Percentiles rank a stretch among this genome's conserved stretches.
Evolutionary conservation across 2,113 vertebrate genomes (phyloP).

Genomic region (Opisthocomus hoazin): DNA sequence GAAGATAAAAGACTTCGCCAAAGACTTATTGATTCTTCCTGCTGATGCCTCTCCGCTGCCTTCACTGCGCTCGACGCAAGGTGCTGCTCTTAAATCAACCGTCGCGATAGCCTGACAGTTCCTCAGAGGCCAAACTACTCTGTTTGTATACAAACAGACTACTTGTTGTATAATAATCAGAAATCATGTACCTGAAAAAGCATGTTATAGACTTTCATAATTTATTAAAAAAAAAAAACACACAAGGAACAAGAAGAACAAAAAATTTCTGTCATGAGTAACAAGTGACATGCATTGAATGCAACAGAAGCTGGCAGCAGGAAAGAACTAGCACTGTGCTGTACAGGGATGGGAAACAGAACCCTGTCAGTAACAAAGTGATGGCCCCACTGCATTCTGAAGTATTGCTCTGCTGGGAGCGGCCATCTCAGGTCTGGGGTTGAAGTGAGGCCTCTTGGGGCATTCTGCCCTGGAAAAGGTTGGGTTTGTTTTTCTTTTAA

Average conservation of each 20-base stretch:
- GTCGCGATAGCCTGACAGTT: fast-evolving
- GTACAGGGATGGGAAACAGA: neutral
- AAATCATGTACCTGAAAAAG: neutral
- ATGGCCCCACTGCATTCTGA: neutral
- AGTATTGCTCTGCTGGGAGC: neutral
- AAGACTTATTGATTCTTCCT: constrained; percentile 71
- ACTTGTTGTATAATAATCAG: neutral
- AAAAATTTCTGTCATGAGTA: neutral
- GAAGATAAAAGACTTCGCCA: constrained; percentile 70
- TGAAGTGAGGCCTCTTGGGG: neutral
- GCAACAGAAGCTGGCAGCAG: neutral
- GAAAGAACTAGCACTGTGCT: neutral
- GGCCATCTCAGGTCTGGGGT: neutral
- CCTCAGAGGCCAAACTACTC: neutral
- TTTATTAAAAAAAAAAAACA: neutral
- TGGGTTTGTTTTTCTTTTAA: neutral
- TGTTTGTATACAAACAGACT: too few relatives aligned
- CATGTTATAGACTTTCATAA: neutral
- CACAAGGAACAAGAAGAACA: neutral
- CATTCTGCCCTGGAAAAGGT: neutral
- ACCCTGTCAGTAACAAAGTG: neutral
- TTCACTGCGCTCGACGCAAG: fast-evolving
- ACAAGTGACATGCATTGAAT: neutral
- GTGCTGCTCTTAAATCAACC: neutral
- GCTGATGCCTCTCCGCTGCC: constrained; percentile 14